phyloP scores from a whole-genome alignment of 2,888 invertebrate genomes.

The Lycophotia porphyrea region DNA sequence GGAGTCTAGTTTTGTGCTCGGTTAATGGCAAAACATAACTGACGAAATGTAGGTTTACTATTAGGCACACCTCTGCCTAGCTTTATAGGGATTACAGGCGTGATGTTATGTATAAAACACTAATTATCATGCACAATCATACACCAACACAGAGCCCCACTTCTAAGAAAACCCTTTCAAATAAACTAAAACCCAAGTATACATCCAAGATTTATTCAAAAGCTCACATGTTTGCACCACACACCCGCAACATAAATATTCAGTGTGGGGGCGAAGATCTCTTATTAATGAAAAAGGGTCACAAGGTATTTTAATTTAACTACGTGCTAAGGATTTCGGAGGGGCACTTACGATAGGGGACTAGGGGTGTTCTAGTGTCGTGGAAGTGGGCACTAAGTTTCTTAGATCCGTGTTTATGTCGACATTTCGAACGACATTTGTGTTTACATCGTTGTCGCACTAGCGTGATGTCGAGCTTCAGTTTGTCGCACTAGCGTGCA shows the following conservation, averaged over 20 bases:
- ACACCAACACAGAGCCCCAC: background rate
- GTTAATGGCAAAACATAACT: too few species aligned
- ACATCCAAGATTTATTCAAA: conserved; percentile 11
- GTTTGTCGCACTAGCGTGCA: too few species aligned
- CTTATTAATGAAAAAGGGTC: conserved; percentile 91
- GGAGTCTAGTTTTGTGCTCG: too few species aligned
- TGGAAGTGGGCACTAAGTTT: conserved; percentile 52
- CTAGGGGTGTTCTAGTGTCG: conserved; percentile 42
- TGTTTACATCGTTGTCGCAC: too few species aligned
- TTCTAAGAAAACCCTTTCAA: background rate
- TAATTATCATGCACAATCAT: background rate
- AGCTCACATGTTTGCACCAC: conserved; percentile 68
- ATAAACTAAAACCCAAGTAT: background rate
- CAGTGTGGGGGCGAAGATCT: conserved; percentile 88
- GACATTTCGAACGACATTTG: conserved; percentile 14
- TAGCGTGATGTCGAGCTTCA: too few species aligned
- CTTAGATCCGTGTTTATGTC: background rate
- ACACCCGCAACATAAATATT: conserved; percentile 85
- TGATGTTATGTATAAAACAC: background rate
- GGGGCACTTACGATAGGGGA: conserved; percentile 73
- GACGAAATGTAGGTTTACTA: too few species aligned
- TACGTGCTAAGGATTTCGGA: conserved; percentile 88
- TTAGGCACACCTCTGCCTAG: too few species aligned
- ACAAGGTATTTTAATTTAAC: conserved; percentile 90
- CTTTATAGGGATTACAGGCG: too few species aligned